phyloP scores from a whole-genome alignment of 2,888 invertebrate genomes.

The Tenthredo livida region DNA sequence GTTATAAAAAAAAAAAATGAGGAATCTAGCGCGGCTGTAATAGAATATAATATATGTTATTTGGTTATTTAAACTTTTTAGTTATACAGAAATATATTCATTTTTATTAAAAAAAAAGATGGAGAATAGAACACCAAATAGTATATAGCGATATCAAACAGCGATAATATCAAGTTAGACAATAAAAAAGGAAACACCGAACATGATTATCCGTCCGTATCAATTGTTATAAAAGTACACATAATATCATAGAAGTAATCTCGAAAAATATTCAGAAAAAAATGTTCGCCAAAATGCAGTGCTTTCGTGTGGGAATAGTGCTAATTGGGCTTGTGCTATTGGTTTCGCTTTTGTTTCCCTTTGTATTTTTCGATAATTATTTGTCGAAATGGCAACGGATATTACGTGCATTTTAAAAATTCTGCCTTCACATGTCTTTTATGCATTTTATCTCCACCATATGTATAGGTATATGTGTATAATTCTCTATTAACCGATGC shows the following conservation, averaged over 20 bases:
- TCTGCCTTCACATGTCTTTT: neutral
- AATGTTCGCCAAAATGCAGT: slow-evolving; percentile 47
- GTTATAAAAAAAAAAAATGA: neutral
- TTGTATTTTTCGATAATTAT: slow-evolving; percentile 5
- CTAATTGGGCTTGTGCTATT: slow-evolving; percentile 47
- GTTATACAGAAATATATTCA: neutral
- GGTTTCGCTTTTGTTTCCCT: neutral
- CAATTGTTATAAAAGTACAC: neutral
- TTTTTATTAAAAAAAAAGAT: slow-evolving; percentile 4
- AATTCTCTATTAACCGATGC: slow-evolving; percentile 9
- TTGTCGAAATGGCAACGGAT: neutral
- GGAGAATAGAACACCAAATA: slow-evolving; percentile 48
- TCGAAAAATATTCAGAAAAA: slow-evolving; percentile 32
- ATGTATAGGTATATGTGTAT: neutral
- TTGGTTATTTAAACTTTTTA: neutral
- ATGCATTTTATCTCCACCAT: neutral
- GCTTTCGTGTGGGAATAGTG: slow-evolving; percentile 41
- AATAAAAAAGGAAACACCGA: slow-evolving; percentile 23
- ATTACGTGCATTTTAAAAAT: neutral
- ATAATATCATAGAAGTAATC: slow-evolving; percentile 31
- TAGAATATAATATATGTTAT: neutral
- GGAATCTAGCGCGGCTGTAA: neutral
- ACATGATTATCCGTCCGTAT: slow-evolving; percentile 4
- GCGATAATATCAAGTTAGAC: neutral
- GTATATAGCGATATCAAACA: slow-evolving; percentile 44